Base-by-base conservation (phyloP, 1,140 invertebrate species). In the Nymphalis io region DNA sequence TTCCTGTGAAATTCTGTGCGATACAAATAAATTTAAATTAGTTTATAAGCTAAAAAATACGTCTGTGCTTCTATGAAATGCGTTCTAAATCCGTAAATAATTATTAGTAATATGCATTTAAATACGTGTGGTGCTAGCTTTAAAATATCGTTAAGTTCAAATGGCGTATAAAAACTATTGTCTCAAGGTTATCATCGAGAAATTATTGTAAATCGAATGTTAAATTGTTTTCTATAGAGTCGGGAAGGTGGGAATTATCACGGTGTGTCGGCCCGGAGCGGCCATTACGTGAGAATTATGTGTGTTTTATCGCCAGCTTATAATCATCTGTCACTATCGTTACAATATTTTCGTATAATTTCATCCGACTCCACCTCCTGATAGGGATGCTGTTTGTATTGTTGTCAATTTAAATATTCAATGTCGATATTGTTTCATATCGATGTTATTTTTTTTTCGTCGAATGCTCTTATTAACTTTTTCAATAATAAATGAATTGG, bases 301-400 rank as follows among this genome's bases (percentile, higher is more conserved):
- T 91, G 82, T 90, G 88, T 91, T 91, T 91, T 90, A 90, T 91
- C 88, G 85, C 87, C 84, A 86, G 83, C 86, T 91, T 89, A 90
- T 90, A 90, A 90, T 91, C 86, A 91, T 91, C 88, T 91, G 89
- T 91, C 89, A 91, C 88, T 89, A 90, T 90, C 82, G 82, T 89
- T 89, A 90, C 86, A 84, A 88, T 90, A 90, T 91, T 91, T 89
- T 89, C 80, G 87, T 91, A 89, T 89, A 91, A 91, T 90, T 88
- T 89, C 80, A 84, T 81, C 78, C 78, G 74, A 78, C 78, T 75
- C 83, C 84, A 78, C 82, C 82, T 82, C 64, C 69, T 20, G 2
- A 18, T 86, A 90, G 87, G 72, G 85, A 70, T 83, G 87, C 51
- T 44, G 18, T n/a, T 13, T 42, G 12, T 33, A 23, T 46, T 44